Conservation (phyloP, 2,888 invertebrate genomes). For the Tachina fera region DNA sequence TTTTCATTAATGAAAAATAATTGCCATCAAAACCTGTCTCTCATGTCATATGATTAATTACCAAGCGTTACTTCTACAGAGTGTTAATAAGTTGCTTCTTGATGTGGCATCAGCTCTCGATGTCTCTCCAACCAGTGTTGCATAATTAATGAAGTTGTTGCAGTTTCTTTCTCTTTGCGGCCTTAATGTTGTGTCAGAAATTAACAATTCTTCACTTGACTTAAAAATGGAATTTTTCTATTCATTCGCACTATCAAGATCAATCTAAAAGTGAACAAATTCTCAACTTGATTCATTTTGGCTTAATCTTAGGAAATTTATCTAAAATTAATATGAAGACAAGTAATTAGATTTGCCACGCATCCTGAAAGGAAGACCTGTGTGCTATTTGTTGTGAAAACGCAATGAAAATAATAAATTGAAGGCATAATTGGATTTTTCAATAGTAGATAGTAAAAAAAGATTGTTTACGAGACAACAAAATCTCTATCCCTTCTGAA, state of each 20-base stretch:
- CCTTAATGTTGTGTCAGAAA: slow-evolving; percentile 69
- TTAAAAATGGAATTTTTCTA: slow-evolving; percentile 36
- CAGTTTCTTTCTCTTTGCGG: neutral
- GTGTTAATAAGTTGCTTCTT: slow-evolving; percentile 56
- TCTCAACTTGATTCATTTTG: slow-evolving; percentile 46
- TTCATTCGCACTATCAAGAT: slow-evolving; percentile 42
- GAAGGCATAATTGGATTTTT: slow-evolving; percentile 37
- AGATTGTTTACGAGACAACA: neutral
- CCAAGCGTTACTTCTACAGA: slow-evolving; percentile 41
- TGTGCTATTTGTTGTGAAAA: slow-evolving; percentile 30
- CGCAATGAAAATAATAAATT: slow-evolving; percentile 40
- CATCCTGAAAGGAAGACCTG: slow-evolving; percentile 24
- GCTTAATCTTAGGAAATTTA: slow-evolving; percentile 60
- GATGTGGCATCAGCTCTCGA: slow-evolving; percentile 25
- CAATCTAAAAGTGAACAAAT: slow-evolving; percentile 56
- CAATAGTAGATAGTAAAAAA: slow-evolving; percentile 11
- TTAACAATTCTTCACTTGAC: slow-evolving; percentile 68
- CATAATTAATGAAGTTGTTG: slow-evolving; percentile 70
- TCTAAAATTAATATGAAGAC: slow-evolving; percentile 68
- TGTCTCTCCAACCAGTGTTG: slow-evolving; percentile 21
- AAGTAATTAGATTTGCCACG: slow-evolving; percentile 58
- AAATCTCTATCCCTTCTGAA: no score
- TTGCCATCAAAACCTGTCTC: slow-evolving; percentile 31
- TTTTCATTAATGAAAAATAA: neutral
- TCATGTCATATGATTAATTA: slow-evolving; percentile 53